phyloP scores from a whole-genome alignment of 2,797 vertebrate species.

The Chelon labrosus region DNA sequence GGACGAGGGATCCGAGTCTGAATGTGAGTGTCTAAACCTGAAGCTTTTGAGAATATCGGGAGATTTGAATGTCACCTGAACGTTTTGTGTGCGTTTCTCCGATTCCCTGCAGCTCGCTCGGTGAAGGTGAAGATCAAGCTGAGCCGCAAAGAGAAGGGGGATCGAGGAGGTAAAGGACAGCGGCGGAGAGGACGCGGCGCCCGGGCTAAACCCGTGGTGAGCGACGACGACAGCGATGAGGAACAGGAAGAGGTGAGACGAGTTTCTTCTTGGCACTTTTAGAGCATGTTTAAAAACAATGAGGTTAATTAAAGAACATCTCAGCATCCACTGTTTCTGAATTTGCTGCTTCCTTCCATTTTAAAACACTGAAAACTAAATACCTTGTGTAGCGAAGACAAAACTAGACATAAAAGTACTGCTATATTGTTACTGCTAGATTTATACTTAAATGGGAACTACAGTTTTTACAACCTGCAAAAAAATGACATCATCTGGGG shows the following conservation, averaged over 20 bases:
- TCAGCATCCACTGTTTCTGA: too few species aligned
- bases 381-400: too few species aligned
- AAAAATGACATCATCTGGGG: too few species aligned
- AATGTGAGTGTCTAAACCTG: constrained; percentile 83
- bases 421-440: too few species aligned
- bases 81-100: not conserved
- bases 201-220: constrained; percentile 94
- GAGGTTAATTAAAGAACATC: too few species aligned
- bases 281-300: too few species aligned
- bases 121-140: constrained; percentile 96
- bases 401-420: too few species aligned
- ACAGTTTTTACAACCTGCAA: too few species aligned
- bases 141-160: constrained; percentile 91
- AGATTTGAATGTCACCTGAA: not conserved
- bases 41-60: fast-evolving
- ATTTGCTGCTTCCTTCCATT: too few species aligned
- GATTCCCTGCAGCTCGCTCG: constrained; percentile 85
- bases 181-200: constrained; percentile 87
- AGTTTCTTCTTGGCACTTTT: too few species aligned
- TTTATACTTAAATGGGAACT: too few species aligned
- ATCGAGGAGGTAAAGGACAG: constrained; percentile 88
- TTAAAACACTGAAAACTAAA: too few species aligned
- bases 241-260: constrained; percentile 92
- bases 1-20: constrained; percentile 94
- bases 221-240: constrained; percentile 95